Evolutionary conservation across 1,140 invertebrate species (phyloP), one percentile per base, ranked within the genome.

Genomic region (Drosophila parabipectinata): DNA sequence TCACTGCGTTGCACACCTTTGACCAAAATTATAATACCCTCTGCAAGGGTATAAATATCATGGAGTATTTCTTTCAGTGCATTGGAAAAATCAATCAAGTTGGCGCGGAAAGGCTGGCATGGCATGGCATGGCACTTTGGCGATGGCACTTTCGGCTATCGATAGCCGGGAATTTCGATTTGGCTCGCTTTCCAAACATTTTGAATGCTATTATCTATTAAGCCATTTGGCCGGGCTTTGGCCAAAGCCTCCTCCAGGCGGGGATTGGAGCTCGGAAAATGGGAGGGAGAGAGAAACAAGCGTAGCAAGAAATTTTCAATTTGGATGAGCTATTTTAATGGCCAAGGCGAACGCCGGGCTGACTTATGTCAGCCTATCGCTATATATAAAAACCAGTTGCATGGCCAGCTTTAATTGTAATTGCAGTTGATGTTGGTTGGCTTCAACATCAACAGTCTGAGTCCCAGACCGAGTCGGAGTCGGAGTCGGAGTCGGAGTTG

Each of bases 311-410:
- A 59, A 77, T 60, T 82, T 87, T 87, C 82, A 85, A 85, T 87
- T 87, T 81, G 68, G 73, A 32, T 87, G 63, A 80, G 60, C 72
- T 80, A 85, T 84, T 84, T 84, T 85, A 84, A 84, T 85, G 56
- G 63, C 60, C 73, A 52, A 37, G 26, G 57, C 64, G 51, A 81
- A 81, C 77, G 74, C 58, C 41, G 45, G 54, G 54, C 59, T 58
- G 56, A 59, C 67, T 61, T 55, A 28, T 59, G n/a, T n/a, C n/a
- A n/a, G n/a, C n/a, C n/a, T n/a, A n/a, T n/a, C n/a, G n/a, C 26
- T 18, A 39, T 52, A 45, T 52, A 57, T 21, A 7, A 66, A 73
- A 75, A 74, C 72, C 72, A 74, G 72, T 76, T 74, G 72, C 60
- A 26, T 37, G 18, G 44, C 69, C 48, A 21, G 53, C 71, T 74